Conservation (phyloP, 2,888 invertebrate genomes). For the Lepidocyrtinus sp. region DNA sequence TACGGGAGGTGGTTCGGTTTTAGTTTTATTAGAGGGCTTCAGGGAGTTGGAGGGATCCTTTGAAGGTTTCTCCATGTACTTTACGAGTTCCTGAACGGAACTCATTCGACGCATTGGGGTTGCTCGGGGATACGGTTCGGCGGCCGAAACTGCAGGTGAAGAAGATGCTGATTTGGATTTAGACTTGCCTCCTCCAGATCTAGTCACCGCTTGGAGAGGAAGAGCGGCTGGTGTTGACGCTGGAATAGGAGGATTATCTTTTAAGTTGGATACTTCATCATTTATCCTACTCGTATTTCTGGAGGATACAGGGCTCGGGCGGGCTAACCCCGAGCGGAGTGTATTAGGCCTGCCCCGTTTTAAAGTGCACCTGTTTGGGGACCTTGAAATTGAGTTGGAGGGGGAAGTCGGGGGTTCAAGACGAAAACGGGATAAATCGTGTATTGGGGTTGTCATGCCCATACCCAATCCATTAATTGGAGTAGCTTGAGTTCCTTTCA, state of each 20-base stretch:
- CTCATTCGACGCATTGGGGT: conserved; percentile 62
- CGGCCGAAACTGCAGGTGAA: background rate
- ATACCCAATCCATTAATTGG: no score
- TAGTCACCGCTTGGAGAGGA: no score
- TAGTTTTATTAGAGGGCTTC: conserved; percentile 25
- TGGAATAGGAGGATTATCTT: conserved; percentile 18
- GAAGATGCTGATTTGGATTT: background rate
- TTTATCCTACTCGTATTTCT: conserved; percentile 31
- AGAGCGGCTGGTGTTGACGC: background rate
- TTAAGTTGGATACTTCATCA: conserved; percentile 12
- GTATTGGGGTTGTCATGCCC: conserved; percentile 29
- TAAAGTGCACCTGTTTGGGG: conserved; percentile 71
- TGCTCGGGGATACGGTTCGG: background rate
- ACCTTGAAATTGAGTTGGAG: conserved; percentile 33
- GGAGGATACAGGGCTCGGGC: conserved; percentile 70
- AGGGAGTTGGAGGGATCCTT: conserved; percentile 13
- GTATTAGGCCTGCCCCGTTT: conserved; percentile 76
- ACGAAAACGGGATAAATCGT: conserved; percentile 17
- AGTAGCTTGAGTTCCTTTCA: no score
- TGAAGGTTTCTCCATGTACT: conserved; percentile 51
- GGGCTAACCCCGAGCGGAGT: conserved; percentile 73
- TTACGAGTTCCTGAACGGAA: conserved; percentile 65
- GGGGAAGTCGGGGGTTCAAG: background rate
- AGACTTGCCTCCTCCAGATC: background rate
- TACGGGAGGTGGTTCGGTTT: conserved; percentile 20